These are phyloP conservation scores for Aselliscus stoliczkanus DNA, from an alignment of 2,797 vertebrate species.

Conservation along the genomic window DNA sequence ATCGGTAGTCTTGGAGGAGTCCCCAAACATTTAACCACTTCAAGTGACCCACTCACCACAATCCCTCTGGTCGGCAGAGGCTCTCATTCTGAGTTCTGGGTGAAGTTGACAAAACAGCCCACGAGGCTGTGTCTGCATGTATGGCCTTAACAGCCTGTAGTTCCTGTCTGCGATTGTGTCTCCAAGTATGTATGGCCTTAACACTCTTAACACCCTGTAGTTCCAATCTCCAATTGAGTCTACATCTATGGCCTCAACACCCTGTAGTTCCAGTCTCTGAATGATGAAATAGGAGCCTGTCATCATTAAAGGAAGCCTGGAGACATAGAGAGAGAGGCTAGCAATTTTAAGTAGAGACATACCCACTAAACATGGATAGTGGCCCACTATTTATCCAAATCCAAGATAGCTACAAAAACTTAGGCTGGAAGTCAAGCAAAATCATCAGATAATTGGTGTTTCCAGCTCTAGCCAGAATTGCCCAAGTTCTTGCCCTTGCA, in stretches of 20 bases:
- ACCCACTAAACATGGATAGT: background rate
- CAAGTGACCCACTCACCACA: background rate
- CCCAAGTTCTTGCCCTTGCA: background rate
- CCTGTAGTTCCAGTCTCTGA: background rate
- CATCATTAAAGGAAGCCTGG: background rate
- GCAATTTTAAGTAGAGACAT: background rate
- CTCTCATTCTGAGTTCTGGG: background rate
- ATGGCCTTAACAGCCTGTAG: background rate
- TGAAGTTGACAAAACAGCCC: background rate
- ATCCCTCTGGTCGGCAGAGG: background rate
- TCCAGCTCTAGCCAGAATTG: background rate
- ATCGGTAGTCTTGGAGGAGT: background rate
- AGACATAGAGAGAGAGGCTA: background rate
- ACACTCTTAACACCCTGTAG: no score
- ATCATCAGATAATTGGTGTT: slow-evolving; percentile 4
- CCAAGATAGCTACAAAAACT: background rate
- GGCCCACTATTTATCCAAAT: background rate
- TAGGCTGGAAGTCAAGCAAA: slow-evolving; percentile 15
- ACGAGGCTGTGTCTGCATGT: background rate
- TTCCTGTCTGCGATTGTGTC: background rate
- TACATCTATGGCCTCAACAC: background rate
- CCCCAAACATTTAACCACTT: background rate
- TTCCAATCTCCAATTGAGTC: background rate
- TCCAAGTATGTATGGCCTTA: no score
- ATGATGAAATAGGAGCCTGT: background rate